phyloP scores from a whole-genome alignment of 2,797 vertebrate genomes.

The Oryzias sinensis region DNA sequence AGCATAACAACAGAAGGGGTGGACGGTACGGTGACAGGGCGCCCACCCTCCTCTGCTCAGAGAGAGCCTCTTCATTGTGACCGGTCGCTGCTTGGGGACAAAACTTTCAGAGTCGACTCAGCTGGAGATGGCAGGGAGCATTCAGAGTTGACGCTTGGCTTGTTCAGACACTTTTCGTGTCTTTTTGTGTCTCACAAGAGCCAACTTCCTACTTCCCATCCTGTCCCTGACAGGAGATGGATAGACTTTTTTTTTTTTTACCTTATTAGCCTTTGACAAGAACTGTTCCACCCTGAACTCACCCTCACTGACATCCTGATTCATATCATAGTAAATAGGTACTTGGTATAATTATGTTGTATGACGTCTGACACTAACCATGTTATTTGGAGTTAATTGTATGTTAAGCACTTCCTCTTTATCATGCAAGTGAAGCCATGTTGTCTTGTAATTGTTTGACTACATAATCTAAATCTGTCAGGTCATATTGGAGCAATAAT shows the following conservation, averaged over 20 bases:
- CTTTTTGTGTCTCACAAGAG: slow-evolving; percentile 63
- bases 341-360: not conserved
- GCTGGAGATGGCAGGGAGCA: slow-evolving; percentile 70
- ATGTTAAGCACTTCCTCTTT: slow-evolving; percentile 6
- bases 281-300: slow-evolving; percentile 8
- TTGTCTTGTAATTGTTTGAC: slow-evolving; percentile 14
- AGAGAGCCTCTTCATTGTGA: slow-evolving; percentile 71
- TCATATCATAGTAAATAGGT: not conserved
- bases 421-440: not conserved
- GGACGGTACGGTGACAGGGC: slow-evolving; percentile 48
- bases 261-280: slow-evolving; percentile 29
- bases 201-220: slow-evolving; percentile 68
- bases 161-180: slow-evolving; percentile 67
- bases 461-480: slow-evolving; percentile 11
- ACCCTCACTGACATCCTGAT: not conserved
- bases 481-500: slow-evolving; percentile 14
- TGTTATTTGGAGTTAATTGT: slow-evolving; percentile 5
- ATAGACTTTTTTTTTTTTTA: slow-evolving; percentile 32
- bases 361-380: not conserved
- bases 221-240: slow-evolving; percentile 47
- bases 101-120: slow-evolving; percentile 63
- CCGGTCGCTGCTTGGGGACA: slow-evolving; percentile 46
- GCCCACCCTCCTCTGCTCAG: slow-evolving; percentile 70
- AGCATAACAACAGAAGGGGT: slow-evolving; percentile 77
- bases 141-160: slow-evolving; percentile 68